Conservation (phyloP, 2,888 invertebrate genomes). For the Nudaria mundana region DNA sequence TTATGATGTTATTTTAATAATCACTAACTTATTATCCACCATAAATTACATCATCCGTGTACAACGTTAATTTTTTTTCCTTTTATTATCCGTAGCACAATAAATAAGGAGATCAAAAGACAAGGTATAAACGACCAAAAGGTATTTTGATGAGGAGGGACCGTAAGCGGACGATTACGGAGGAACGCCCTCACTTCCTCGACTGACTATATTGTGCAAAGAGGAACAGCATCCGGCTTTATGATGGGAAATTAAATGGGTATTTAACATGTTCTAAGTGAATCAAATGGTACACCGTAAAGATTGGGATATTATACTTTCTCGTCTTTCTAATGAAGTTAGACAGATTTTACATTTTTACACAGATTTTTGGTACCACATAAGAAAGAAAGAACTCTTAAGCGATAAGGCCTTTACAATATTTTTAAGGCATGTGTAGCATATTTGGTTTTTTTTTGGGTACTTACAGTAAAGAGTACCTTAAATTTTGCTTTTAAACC, state of each 20-base stretch:
- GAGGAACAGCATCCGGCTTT: conserved; percentile 32
- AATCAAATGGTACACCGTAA: conserved; percentile 16
- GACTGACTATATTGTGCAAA: conserved; percentile 33
- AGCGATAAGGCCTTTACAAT: too few relatives aligned
- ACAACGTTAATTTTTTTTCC: conserved; percentile 13
- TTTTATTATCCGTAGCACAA: conserved; percentile 22
- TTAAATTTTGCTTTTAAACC: too few relatives aligned
- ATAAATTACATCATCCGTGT: conserved; percentile 8
- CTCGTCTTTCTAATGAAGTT: too few relatives aligned
- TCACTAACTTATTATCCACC: too few relatives aligned
- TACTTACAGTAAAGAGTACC: too few relatives aligned
- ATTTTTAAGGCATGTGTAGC: too few relatives aligned
- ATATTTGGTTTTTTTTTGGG: too few relatives aligned
- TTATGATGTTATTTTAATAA: too few relatives aligned
- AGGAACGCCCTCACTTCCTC: conserved; percentile 23
- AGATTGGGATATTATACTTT: conserved; percentile 3
- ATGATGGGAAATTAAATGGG: conserved; percentile 35
- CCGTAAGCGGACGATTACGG: conserved; percentile 26
- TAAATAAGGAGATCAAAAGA: conserved; percentile 26
- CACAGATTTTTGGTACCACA: too few relatives aligned
- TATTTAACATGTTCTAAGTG: conserved; percentile 41
- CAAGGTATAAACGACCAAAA: conserved; percentile 10
- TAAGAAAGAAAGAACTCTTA: too few relatives aligned
- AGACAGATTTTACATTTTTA: too few relatives aligned
- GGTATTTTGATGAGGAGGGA: conserved; percentile 25